Percentiles rank a stretch among this genome's conserved stretches.
Conservation (phyloP, 2,797 vertebrate species). For the Acipenser oxyrinchus region DNA sequence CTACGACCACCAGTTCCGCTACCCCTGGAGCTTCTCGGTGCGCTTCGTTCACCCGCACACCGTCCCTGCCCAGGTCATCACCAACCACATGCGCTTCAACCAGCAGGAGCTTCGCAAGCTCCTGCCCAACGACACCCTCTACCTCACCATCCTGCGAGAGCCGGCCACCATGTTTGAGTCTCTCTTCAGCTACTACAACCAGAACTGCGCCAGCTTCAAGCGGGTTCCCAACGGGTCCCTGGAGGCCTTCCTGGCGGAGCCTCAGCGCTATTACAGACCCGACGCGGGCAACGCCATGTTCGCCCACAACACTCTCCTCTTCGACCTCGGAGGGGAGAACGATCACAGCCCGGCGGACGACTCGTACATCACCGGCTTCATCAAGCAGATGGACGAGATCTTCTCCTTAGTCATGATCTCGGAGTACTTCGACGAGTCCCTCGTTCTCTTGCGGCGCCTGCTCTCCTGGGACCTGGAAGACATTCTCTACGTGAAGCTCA, state of each 20-base stretch:
- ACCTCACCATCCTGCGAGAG: slow-evolving; percentile 75
- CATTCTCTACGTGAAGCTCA: slow-evolving; percentile 72
- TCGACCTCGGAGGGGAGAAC: slow-evolving; percentile 73
- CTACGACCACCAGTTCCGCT: slow-evolving; percentile 79
- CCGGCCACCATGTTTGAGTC: slow-evolving; percentile 81
- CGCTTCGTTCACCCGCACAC: slow-evolving; percentile 74
- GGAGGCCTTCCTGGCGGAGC: slow-evolving; percentile 62
- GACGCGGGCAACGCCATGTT: slow-evolving; percentile 69
- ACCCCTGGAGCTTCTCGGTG: slow-evolving; percentile 63
- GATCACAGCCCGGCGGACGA: slow-evolving; percentile 47
- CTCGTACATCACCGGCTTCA: slow-evolving; percentile 52
- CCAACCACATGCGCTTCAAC: slow-evolving; percentile 75
- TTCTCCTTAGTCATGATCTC: slow-evolving; percentile 81
- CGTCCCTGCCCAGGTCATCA: slow-evolving; percentile 58
- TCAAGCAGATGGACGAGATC: slow-evolving; percentile 58
- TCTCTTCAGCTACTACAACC: slow-evolving; percentile 75
- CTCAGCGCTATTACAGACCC: slow-evolving; percentile 63
- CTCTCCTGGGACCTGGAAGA: slow-evolving; percentile 78
- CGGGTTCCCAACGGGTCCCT: slow-evolving; percentile 72
- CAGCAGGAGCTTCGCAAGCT: slow-evolving; percentile 54
- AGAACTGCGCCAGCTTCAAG: slow-evolving; percentile 67
- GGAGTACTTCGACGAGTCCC: slow-evolving; percentile 78
- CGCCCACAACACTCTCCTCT: slow-evolving; percentile 71
- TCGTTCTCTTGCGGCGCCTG: slow-evolving; percentile 70
- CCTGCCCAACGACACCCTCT: slow-evolving; percentile 68